Evolutionary conservation across 1,140 invertebrate genomes (phyloP).

Genomic region (Pseudomyrmex pallidus): DNA sequence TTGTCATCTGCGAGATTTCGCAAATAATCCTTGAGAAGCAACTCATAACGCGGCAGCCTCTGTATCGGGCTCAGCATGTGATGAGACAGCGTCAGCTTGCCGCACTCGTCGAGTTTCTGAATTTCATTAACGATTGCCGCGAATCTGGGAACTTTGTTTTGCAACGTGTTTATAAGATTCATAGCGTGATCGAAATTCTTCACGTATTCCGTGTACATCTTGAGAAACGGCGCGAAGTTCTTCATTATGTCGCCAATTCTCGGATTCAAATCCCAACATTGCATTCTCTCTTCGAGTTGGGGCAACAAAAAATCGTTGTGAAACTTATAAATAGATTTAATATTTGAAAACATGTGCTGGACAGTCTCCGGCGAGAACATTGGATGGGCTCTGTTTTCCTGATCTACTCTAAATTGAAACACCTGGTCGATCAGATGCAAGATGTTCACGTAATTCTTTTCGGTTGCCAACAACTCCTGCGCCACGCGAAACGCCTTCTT

Average conservation of each 20-base stretch:
- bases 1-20: constrained; percentile 87
- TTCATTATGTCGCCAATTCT: constrained; percentile 91
- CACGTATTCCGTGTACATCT: constrained; percentile 91
- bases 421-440: constrained; percentile 89
- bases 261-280: constrained; percentile 87
- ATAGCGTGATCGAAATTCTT: constrained; percentile 89
- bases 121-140: constrained; percentile 88
- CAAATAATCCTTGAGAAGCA: constrained; percentile 89
- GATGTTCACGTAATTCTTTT: constrained; percentile 89
- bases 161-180: constrained; percentile 87
- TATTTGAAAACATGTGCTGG: constrained; percentile 84
- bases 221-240: constrained; percentile 91
- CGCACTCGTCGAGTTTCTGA: constrained; percentile 88
- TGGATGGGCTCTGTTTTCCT: constrained; percentile 85
- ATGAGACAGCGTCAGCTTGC: constrained; percentile 88
- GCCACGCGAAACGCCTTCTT: constrained; percentile 87
- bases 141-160: constrained; percentile 88
- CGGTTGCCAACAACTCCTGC: constrained; percentile 89
- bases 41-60: constrained; percentile 89
- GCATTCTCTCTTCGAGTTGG: constrained; percentile 88
- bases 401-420: constrained; percentile 86
- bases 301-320: constrained; percentile 89
- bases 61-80: constrained; percentile 93
- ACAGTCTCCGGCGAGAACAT: constrained; percentile 82
- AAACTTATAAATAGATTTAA: constrained; percentile 87